Conservation (phyloP, 2,888 invertebrate genomes). For the Apoderus coryli region DNA sequence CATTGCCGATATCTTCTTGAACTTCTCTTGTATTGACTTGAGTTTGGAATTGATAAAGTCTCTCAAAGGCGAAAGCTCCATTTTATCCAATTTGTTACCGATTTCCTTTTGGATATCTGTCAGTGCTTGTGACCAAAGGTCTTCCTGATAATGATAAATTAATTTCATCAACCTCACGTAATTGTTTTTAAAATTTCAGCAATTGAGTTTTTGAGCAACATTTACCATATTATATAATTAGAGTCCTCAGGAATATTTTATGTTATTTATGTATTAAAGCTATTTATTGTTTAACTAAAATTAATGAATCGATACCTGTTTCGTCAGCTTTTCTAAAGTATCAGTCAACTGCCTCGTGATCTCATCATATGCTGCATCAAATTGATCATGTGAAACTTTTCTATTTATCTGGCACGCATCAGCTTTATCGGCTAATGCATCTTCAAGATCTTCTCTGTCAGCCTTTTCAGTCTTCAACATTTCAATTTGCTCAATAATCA, state of each 20-base stretch:
- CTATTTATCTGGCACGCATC: slow-evolving; percentile 51
- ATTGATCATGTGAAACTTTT: slow-evolving; percentile 59
- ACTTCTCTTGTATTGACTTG: slow-evolving; percentile 43
- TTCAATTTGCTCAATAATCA: slow-evolving; percentile 48
- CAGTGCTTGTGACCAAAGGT: slow-evolving; percentile 48
- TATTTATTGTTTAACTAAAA: too few species aligned
- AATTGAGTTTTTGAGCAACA: too few species aligned
- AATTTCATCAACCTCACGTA: too few species aligned
- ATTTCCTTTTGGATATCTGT: slow-evolving; percentile 53
- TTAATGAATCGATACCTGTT: too few species aligned
- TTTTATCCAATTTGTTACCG: slow-evolving; percentile 49
- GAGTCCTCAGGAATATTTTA: too few species aligned
- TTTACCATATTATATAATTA: too few species aligned
- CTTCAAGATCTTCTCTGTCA: slow-evolving; percentile 54
- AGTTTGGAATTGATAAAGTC: slow-evolving; percentile 49
- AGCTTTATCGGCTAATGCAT: slow-evolving; percentile 60
- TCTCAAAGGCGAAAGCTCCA: slow-evolving; percentile 46
- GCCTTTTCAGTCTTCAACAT: slow-evolving; percentile 50
- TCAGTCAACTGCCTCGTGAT: slow-evolving; percentile 49
- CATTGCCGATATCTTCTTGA: slow-evolving; percentile 43
- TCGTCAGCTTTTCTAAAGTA: slow-evolving; percentile 42
- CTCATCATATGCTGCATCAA: slow-evolving; percentile 54
- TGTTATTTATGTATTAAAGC: too few species aligned
- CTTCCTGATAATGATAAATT: too few species aligned
- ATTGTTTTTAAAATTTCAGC: too few species aligned